Evolutionary conservation across 2,797 vertebrate genomes (phyloP), one percentile per base, ranked within the genome.

Genomic region (Gymnodraco acuticeps): DNA sequence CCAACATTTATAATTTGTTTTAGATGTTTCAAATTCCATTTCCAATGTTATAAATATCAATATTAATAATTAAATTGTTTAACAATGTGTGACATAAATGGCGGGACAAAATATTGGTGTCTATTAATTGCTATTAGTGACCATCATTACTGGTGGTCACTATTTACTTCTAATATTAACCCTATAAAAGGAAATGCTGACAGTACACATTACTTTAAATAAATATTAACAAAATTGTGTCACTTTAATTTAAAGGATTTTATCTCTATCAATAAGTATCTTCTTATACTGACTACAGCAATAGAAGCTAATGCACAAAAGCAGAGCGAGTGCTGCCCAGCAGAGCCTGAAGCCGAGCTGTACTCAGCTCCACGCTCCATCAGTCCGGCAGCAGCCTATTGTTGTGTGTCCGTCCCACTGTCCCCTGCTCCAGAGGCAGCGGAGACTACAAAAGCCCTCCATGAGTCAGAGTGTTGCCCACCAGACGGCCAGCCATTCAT

Each of bases 401-500:
- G 73, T 77, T 77, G 68, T 62, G 59, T 67, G 58, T 50, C 85
- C 69, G 69, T 84, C 76, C 64, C 79, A 66, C 38, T 65, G 72
- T 79, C 68, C 80, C 67, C 72, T 50, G 65, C 84, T 77, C 75
- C 74, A 75, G 46, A 79, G 51, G 65, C 78, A 70, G 70, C 3
- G 17, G 75, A 85, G 69, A 77, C 85, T 75, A 81, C 83, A 82
- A 75, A 68, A 63, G 70, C 60, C 70, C 59, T 76, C 73, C 19
- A 27, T 67, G 83, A 80, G 84, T 86, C 75, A 84, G 78, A 5
- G 59, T 60, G 78, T 78, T 72, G 65, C 74, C 67, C 77, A 77
- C 62, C 73, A 69, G 80, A 83, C 82, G 9, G 64, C 33, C 70
- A 15, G 76, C n/a, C 72, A 88, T 92, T 89, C 78, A 94, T 89